phyloP scores from a whole-genome alignment of 2,888 invertebrate species.

The Digitonthophagus gazella region DNA sequence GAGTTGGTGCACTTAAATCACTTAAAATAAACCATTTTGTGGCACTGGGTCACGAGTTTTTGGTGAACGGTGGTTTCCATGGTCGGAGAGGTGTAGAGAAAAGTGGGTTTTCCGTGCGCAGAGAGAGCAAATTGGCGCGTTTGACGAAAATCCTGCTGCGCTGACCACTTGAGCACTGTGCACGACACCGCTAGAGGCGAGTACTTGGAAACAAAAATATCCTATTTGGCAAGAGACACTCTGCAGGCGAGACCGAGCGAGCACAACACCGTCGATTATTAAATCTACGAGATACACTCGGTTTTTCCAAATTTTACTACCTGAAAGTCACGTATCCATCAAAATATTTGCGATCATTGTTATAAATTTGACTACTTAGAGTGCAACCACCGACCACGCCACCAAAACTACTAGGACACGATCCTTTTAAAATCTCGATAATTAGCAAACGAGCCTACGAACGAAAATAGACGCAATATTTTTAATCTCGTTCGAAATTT shows the following conservation, averaged over 20 bases:
- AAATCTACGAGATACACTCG: conserved; percentile 9
- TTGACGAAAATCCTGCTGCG: conserved; percentile 39
- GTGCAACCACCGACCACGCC: no score
- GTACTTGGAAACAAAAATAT: conserved; percentile 52
- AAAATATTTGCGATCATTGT: no score
- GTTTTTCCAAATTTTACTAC: conserved; percentile 2
- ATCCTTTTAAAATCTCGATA: conserved; percentile 3
- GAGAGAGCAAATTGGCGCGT: conserved; percentile 28
- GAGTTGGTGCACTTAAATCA: not conserved
- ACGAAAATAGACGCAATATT: conserved; percentile 17
- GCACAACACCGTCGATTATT: conserved; percentile 20
- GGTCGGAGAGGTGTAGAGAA: not conserved
- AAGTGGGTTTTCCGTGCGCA: conserved; percentile 15
- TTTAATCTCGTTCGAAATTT: conserved; percentile 7
- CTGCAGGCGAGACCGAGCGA: conserved; percentile 42
- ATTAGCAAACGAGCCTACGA: conserved; percentile 13
- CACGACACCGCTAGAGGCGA: conserved; percentile 42
- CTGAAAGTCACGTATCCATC: not conserved
- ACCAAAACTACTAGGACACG: no score
- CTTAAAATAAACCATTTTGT: not conserved
- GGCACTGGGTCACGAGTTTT: not conserved
- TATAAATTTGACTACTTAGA: no score
- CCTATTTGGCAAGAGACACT: conserved; percentile 53
- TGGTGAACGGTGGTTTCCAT: not conserved
- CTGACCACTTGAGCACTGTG: conserved; percentile 48